Conservation (phyloP, 2,888 invertebrate species). For the Ischnus inquisitorius region DNA sequence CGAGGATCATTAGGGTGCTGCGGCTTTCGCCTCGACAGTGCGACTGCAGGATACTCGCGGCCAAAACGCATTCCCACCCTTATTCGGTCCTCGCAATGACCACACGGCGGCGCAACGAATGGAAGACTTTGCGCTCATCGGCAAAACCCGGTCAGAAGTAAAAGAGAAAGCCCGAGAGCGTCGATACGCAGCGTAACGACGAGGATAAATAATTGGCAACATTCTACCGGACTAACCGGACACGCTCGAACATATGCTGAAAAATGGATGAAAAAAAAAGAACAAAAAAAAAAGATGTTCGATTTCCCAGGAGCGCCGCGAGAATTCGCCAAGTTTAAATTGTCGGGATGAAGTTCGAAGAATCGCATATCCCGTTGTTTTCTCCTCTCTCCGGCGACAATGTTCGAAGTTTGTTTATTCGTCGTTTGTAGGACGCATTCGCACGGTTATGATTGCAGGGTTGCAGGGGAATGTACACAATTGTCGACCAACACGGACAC, state of each 20-base stretch:
- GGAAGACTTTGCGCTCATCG: slow-evolving; percentile 18
- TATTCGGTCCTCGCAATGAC: slow-evolving; percentile 36
- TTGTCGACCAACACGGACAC: too few species aligned
- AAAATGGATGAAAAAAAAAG: not conserved
- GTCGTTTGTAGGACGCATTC: too few species aligned
- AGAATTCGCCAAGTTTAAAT: not conserved
- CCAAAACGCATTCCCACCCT: slow-evolving; percentile 37
- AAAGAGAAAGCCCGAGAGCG: slow-evolving; percentile 41
- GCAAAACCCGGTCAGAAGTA: not conserved
- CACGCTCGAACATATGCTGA: slow-evolving; percentile 9
- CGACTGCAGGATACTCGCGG: slow-evolving; percentile 10
- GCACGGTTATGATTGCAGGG: too few species aligned
- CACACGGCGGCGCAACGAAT: slow-evolving; percentile 25
- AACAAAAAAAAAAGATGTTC: not conserved
- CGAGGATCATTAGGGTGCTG: slow-evolving; percentile 54
- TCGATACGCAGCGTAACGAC: slow-evolving; percentile 26
- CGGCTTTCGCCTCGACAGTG: slow-evolving; percentile 13
- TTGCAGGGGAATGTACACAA: too few species aligned
- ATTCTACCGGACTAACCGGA: slow-evolving; percentile 13
- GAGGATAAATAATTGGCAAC: slow-evolving; percentile 57
- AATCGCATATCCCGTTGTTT: not conserved
- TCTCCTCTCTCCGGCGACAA: too few species aligned
- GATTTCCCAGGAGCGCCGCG: not conserved
- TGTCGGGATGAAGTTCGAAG: not conserved
- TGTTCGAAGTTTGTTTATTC: too few species aligned